Percentiles rank a stretch among this genome's conserved stretches.
Conservation (phyloP, 2,888 invertebrate genomes). For the Meteorus cinctellus region DNA sequence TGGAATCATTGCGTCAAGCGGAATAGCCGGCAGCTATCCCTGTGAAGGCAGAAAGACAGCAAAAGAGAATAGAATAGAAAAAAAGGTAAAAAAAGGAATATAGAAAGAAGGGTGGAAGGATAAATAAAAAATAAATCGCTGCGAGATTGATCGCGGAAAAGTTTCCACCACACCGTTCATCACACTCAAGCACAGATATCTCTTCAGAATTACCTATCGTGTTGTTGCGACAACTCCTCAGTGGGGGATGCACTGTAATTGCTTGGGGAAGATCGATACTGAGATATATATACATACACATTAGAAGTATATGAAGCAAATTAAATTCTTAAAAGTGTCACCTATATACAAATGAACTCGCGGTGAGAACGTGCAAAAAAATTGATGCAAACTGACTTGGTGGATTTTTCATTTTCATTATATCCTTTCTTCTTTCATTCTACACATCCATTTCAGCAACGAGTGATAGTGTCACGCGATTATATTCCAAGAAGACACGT, state of each 20-base stretch:
- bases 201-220: neutral
- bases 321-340: slow-evolving; percentile 13
- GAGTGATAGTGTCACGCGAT: slow-evolving; percentile 2
- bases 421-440: neutral
- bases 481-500: neutral
- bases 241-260: slow-evolving; percentile 34
- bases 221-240: slow-evolving; percentile 24
- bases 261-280: slow-evolving; percentile 17
- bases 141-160: slow-evolving; percentile 12
- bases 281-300: neutral
- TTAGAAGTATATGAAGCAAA: neutral
- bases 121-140: no score
- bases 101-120: no score
- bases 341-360: neutral
- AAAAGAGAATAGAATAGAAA: neutral
- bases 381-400: slow-evolving; percentile 1
- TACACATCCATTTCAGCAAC: neutral
- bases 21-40: neutral
- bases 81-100: slow-evolving; percentile 17
- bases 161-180: slow-evolving; percentile 10
- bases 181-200: neutral
- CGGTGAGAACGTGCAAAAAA: neutral
- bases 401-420: neutral
- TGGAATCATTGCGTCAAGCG: neutral
- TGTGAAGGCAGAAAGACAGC: neutral